Evolutionary conservation across 1,140 invertebrate genomes (phyloP).

Genomic region (Tetragnatha versicolor): DNA sequence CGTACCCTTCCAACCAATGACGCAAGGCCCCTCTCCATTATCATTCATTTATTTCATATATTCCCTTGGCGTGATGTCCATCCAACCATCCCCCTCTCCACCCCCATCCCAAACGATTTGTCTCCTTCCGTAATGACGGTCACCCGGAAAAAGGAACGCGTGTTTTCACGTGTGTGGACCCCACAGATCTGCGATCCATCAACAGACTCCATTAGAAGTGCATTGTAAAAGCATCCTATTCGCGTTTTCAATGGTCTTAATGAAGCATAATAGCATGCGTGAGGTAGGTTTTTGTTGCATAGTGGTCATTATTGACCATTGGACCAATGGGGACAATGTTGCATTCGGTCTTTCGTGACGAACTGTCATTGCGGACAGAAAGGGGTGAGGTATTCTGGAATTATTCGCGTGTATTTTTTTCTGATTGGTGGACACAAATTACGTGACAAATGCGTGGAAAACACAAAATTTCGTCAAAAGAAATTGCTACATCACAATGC

Average conservation of each 20-base stretch:
- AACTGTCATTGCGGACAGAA: too few species aligned
- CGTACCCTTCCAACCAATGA: background rate
- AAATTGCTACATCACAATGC: too few species aligned
- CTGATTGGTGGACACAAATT: too few species aligned
- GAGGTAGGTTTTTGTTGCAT: background rate
- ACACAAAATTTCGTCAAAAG: too few species aligned
- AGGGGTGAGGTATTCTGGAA: too few species aligned
- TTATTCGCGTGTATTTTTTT: too few species aligned
- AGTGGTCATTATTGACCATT: background rate
- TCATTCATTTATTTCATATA: slow-evolving; percentile 10
- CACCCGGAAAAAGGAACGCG: background rate
- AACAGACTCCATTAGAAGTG: too few species aligned
- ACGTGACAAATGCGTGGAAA: too few species aligned
- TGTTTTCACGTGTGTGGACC: background rate
- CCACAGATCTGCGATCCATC: background rate
- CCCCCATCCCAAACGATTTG: background rate
- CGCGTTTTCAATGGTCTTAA: background rate
- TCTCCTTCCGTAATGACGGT: background rate
- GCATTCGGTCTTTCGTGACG: background rate
- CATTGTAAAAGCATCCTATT: background rate
- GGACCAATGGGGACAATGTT: background rate
- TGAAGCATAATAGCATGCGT: slow-evolving; percentile 14
- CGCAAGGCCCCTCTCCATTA: background rate
- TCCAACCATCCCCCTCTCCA: background rate
- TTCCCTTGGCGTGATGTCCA: background rate